Evolutionary conservation across 2,888 invertebrate genomes (phyloP), one percentile per base, ranked within the genome.

Genomic region (Gasteruption jaculator): DNA sequence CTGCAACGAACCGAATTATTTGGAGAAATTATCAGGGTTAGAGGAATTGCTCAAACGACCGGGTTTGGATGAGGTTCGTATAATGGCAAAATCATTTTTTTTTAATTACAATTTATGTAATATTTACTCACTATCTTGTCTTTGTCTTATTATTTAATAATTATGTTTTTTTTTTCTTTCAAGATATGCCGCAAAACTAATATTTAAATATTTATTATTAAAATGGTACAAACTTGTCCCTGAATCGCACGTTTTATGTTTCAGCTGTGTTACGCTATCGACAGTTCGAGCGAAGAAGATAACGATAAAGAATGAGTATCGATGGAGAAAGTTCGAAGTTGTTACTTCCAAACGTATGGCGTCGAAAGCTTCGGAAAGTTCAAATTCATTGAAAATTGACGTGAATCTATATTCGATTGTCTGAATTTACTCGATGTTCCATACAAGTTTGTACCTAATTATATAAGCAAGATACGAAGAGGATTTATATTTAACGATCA

Each of bases 1-100:
- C 1, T 80, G 81, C 56, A 80, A 81, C 57, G 71, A 75, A 46
- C 77, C 82, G 1, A 71, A 72, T 36, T 77, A 76, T 56, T 70
- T 84, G 32, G 84, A 85, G 61, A 73, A 75, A 38, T 52, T 83
- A n/a, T 78, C 81, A 8, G 84, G 84, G 1, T 67, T 84, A 7
- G 69, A 72, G 6, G 61, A 68, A 35, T 49, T 72, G 21, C 49
- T 70, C 3, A 65, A 63, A 19, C 57, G 62, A 41, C 57, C 68
- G 2, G 63, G 64, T 41, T 46, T 69, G 15, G 69, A 70, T n/a
- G 66, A 70, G 58, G 70, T 69, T 50, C 36, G 42, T 31, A 32
- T 12, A n/a, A n/a, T 2, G n/a, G 26, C 24, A n/a, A n/a, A n/a
- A 11, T n/a, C 10, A 5, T 5, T 20, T 22, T 30, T 16, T 8